phyloP scores from a whole-genome alignment of 2,113 vertebrate genomes.

The Mirza zaza region DNA sequence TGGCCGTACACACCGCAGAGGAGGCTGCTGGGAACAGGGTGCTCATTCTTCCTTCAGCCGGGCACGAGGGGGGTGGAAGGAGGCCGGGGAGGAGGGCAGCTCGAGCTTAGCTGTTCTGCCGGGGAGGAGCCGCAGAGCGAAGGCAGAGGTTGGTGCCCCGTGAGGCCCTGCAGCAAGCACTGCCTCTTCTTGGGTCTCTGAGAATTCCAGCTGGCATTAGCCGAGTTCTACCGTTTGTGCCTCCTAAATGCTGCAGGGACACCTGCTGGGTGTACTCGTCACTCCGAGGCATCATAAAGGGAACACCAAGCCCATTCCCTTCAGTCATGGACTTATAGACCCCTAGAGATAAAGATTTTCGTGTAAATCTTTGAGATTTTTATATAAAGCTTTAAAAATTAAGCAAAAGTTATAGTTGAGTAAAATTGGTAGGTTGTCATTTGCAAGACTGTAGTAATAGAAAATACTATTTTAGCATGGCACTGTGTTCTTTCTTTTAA shows the following conservation, averaged over 20 bases:
- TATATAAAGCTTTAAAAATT: background rate
- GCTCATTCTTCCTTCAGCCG: background rate
- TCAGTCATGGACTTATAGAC: background rate
- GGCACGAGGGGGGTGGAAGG: background rate
- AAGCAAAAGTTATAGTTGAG: background rate
- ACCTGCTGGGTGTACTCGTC: background rate
- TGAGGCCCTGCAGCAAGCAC: accelerated
- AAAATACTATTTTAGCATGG: background rate
- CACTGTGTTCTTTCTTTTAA: background rate
- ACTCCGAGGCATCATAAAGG: background rate
- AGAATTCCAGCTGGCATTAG: too few relatives aligned
- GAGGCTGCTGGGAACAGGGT: background rate
- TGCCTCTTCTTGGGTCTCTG: background rate
- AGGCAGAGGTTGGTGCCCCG: background rate
- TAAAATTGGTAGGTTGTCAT: background rate
- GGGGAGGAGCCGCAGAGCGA: background rate
- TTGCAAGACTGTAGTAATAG: background rate
- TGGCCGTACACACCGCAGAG: background rate
- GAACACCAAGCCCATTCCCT: background rate
- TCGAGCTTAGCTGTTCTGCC: accelerated
- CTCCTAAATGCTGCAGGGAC: background rate
- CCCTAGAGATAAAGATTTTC: background rate
- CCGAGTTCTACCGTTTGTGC: accelerated
- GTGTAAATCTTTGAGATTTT: background rate
- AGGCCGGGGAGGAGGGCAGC: background rate